Evolutionary conservation across 2,888 invertebrate genomes (phyloP).

Genomic region (Diadegma fenestrale): DNA sequence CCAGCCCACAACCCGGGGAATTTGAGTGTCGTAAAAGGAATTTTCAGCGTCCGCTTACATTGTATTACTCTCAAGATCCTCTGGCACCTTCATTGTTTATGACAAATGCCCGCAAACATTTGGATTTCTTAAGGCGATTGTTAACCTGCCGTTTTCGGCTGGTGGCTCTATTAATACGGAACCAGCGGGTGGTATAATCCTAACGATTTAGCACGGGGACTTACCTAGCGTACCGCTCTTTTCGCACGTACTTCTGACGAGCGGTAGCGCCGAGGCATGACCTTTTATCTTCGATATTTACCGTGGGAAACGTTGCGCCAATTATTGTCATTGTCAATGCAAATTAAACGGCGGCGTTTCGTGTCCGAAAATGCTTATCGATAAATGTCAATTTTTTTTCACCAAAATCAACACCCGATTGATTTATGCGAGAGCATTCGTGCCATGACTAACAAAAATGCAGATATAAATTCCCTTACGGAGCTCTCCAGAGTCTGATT

Average conservation of each 20-base stretch:
- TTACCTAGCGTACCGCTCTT: constrained; percentile 60
- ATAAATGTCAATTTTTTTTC: background rate
- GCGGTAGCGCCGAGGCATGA: background rate
- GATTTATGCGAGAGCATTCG: background rate
- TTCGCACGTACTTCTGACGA: constrained; percentile 36
- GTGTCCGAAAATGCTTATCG: background rate
- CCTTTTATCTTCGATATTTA: constrained; percentile 7
- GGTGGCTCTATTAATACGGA: constrained; percentile 80
- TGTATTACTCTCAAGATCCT: constrained; percentile 25
- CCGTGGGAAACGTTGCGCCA: background rate
- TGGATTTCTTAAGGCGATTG: constrained; percentile 58
- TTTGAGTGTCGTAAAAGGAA: constrained; percentile 37
- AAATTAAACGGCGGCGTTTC: constrained; percentile 28
- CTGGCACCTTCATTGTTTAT: constrained; percentile 49
- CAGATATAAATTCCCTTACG: background rate
- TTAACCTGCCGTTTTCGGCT: constrained; percentile 80
- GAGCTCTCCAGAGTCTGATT: background rate
- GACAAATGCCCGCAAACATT: constrained; percentile 66
- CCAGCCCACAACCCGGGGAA: constrained; percentile 5
- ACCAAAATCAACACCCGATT: background rate
- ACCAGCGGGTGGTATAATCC: constrained; percentile 75
- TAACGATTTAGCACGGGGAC: constrained; percentile 66
- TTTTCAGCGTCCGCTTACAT: constrained; percentile 38
- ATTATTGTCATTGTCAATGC: background rate
- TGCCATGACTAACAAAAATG: background rate